Evolutionary conservation across 2,113 vertebrate genomes (phyloP), one percentile per base, ranked within the genome.

Genomic region (Tauraco erythrolophus): DNA sequence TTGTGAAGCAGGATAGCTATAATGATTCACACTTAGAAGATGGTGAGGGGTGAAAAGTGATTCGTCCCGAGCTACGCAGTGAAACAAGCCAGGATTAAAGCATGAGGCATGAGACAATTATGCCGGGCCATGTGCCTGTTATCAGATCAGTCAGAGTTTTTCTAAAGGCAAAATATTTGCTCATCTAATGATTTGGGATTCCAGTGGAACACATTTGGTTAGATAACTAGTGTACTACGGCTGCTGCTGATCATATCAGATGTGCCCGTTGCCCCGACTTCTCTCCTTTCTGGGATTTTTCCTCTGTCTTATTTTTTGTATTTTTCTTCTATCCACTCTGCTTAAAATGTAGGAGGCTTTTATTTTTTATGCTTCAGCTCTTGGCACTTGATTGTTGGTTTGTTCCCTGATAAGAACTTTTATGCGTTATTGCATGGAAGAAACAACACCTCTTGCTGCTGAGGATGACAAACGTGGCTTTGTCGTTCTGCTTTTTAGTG

Each of bases 151-250:
- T 87, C 77, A 23, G 69, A 81, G 35, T 65, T 92, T 93, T 95
- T 90, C 78, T 92, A 37, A 93, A 83, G 75, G 78, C 45, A 95
- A 94, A 93, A 95, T 96, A 94, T 94, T 96, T 96, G n/a, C 31
- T 76, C 69, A 39, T 54, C 17, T 57, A 89, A 69, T 87, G 77
- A 50, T 75, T 75, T 88, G 31, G 24, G 48, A 84, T 87, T 89
- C 66, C 71, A 58, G 19, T 80, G 46, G 77, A 95, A 80, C 31
- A 45, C 48, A 57, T 22, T 61, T 77, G 43, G 27, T 68, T 71
- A 84, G 72, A 84, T 86, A 89, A 81, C 41, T 61, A 84, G 23
- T 7, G 8, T 53, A 31, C 30, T 27, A 37, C 0, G 19, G 30
- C 58, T 85, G 53, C 69, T 79, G 53, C 56, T 91, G 70, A 57